Evolutionary conservation across 2,113 vertebrate genomes (phyloP).

Genomic region (Microcebus ravelobensis): DNA sequence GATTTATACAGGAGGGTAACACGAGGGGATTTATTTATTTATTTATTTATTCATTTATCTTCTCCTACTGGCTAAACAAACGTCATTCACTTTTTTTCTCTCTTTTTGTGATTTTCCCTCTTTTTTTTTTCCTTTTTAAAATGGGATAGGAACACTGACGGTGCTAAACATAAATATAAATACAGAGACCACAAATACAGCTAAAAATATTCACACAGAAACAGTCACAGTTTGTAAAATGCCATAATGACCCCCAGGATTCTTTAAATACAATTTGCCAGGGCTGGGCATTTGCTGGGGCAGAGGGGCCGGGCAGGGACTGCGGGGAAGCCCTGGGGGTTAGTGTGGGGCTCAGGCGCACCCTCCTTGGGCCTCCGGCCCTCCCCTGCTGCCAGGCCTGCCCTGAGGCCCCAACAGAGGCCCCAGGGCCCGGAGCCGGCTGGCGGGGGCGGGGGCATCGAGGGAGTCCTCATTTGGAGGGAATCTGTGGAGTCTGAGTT

Average conservation of each 20-base stretch:
- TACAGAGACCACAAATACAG: conserved; percentile 91
- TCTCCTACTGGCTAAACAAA: conserved; percentile 86
- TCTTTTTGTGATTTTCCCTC: conserved; percentile 69
- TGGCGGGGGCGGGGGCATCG: background rate
- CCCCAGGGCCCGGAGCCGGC: conserved; percentile 52
- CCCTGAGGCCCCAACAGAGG: conserved; percentile 68
- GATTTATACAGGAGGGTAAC: conserved; percentile 88
- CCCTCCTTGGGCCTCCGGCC: conserved; percentile 64
- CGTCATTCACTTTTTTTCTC: conserved; percentile 85
- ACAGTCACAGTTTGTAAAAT: conserved; percentile 89
- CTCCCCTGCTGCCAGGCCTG: conserved; percentile 51
- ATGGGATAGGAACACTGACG: conserved; percentile 85
- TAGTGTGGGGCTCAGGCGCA: conserved; percentile 30
- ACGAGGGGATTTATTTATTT: conserved; percentile 72
- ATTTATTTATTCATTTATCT: conserved; percentile 58
- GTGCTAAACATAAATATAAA: conserved; percentile 92
- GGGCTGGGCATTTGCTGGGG: conserved; percentile 81
- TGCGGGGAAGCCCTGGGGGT: conserved; percentile 62
- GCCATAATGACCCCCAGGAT: conserved; percentile 84
- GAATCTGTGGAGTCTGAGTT: conserved; percentile 53
- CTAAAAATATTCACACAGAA: conserved; percentile 90
- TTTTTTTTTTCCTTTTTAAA: conserved; percentile 57
- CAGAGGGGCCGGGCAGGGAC: conserved; percentile 74
- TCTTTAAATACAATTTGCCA: conserved; percentile 86
- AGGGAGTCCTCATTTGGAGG: conserved; percentile 39